Evolutionary conservation across 2,888 invertebrate genomes (phyloP), one percentile per base, ranked within the genome.

Genomic region (Tromatobia lineatoria): DNA sequence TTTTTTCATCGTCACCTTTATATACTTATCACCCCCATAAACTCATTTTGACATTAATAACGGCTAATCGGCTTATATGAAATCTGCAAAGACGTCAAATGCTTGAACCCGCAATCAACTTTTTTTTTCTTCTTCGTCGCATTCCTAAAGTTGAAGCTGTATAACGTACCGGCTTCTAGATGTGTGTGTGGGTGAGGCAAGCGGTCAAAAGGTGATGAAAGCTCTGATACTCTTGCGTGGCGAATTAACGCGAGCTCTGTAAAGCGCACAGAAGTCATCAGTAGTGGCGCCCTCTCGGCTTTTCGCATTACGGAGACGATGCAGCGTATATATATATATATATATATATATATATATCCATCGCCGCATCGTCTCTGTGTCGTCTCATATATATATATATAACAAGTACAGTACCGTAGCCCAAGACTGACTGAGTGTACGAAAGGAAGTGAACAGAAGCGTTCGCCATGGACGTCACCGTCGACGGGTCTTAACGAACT

Each of bases 401-500:
- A n/a, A 3, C 0, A 18, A 18, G 38, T 18, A 20, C 64, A 11
- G 38, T n/a, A 34, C n/a, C 59, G 18, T n/a, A 7, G n/a, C 18
- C 25, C 25, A 7, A 4, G 59, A 29, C 29, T 25, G 57, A 52
- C 54, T 59, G 29, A 29, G 11, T n/a, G 59, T 25, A 29, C 38
- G 34, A 10, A 75, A n/a, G 52, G 74, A 50, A 50, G 29, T 23
- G 13, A 50, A 64, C 64, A 50, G 61, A 64, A 64, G 64, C 64
- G 50, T 23, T 45, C 47, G 34, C 61, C 74, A 47, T 45, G 20
- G 25, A 61, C 61, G 59, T 57, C 59, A 59, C 25, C 59, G 11
- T 59, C 34, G 20, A 8, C 29, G 64, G 64, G 13, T 47, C 64
- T 75, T 75, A 75, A 75, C 74, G 74, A 75, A 75, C 74, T 61